phyloP scores from a whole-genome alignment of 2,888 invertebrate species.

The Pterostichus madidus region DNA sequence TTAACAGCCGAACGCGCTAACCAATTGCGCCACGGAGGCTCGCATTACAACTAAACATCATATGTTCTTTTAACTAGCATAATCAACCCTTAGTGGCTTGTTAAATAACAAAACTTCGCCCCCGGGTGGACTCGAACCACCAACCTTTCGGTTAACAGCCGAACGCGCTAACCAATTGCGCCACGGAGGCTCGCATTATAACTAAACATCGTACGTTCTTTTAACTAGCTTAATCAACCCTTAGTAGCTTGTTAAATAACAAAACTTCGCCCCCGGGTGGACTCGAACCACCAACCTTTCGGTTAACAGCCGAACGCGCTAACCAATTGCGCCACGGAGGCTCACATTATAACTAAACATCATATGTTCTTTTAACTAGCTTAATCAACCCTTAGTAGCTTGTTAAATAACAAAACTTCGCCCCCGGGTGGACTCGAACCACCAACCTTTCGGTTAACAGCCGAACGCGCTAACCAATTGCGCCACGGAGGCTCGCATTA shows the following conservation, averaged over 20 bases:
- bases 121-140: slow-evolving; percentile 91
- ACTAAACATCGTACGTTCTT: no score
- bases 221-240: no score
- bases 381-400: no score
- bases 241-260: no score
- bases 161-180: slow-evolving; percentile 96
- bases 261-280: slow-evolving; percentile 78
- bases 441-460: slow-evolving; percentile 97
- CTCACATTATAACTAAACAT: slow-evolving; percentile 20
- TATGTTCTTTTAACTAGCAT: no score
- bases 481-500: slow-evolving; percentile 76
- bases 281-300: slow-evolving; percentile 97
- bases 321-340: slow-evolving; percentile 86
- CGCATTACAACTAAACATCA: no score
- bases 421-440: slow-evolving; percentile 89
- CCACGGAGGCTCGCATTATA: slow-evolving; percentile 61
- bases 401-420: not conserved
- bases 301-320: slow-evolving; percentile 97
- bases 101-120: slow-evolving; percentile 28
- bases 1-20: slow-evolving; percentile 97
- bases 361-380: no score
- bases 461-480: slow-evolving; percentile 96
- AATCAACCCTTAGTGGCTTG: no score
- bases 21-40: slow-evolving; percentile 84
- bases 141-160: slow-evolving; percentile 97